Evolutionary conservation across 2,888 invertebrate genomes (phyloP).

Genomic region (Julus scandinavius): DNA sequence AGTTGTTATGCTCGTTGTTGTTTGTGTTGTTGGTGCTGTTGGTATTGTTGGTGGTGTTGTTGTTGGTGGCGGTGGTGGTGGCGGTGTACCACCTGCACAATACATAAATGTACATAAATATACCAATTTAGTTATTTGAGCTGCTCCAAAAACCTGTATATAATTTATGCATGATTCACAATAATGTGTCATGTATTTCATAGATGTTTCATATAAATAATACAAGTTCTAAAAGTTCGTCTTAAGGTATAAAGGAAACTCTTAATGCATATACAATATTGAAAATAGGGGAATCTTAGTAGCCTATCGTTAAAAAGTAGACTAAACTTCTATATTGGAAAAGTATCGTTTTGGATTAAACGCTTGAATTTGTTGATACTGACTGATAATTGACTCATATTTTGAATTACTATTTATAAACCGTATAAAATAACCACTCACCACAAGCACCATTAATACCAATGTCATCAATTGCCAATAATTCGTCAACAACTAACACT

Average conservation of each 20-base stretch:
- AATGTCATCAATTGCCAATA: conserved; percentile 13
- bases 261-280: no score
- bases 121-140: not conserved
- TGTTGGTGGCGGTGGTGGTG: not conserved
- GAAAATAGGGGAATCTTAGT: no score
- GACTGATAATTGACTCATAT: no score
- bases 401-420: not conserved
- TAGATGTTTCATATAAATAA: no score
- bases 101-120: not conserved
- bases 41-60: not conserved
- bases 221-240: no score
- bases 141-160: not conserved
- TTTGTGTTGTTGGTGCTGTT: not conserved
- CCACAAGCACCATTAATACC: not conserved
- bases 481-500: not conserved
- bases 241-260: no score
- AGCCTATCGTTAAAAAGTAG: no score
- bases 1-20: no score
- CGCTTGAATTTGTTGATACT: not conserved
- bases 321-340: no score
- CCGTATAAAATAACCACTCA: not conserved
- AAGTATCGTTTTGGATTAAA: not conserved
- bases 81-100: not conserved
- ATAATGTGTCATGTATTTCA: no score
- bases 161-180: not conserved